Evolutionary conservation across 1,140 invertebrate genomes (phyloP).

Genomic region (Aphaenogaster ashmeadi): DNA sequence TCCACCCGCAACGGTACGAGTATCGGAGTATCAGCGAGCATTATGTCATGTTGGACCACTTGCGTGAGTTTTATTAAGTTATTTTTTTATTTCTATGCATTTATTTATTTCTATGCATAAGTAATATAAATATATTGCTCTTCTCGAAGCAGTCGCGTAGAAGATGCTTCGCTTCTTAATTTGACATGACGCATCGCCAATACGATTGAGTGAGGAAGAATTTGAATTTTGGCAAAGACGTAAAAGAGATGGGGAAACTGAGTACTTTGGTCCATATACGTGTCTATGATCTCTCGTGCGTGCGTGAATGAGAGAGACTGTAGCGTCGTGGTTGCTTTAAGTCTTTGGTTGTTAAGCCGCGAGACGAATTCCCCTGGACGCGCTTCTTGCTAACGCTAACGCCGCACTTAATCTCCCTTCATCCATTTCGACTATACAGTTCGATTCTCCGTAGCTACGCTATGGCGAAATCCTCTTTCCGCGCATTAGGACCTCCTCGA

Average conservation of each 20-base stretch:
- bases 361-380: conserved; percentile 76
- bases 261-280: neutral
- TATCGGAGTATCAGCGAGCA: conserved; percentile 60
- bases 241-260: conserved; percentile 35
- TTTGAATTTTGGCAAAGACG: conserved; percentile 47
- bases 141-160: conserved; percentile 55
- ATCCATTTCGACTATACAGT: conserved; percentile 63
- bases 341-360: conserved; percentile 76
- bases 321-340: conserved; percentile 67
- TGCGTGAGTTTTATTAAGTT: neutral
- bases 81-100: conserved; percentile 1
- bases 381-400: conserved; percentile 75
- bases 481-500: conserved; percentile 63
- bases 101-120: conserved; percentile 31
- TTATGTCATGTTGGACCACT: conserved; percentile 62
- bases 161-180: conserved; percentile 65
- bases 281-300: neutral
- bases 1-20: conserved; percentile 32
- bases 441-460: conserved; percentile 31
- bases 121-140: conserved; percentile 56
- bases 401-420: conserved; percentile 75
- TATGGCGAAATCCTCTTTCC: conserved; percentile 69
- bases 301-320: conserved; percentile 12
- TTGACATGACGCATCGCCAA: conserved; percentile 69
- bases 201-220: conserved; percentile 63